Evolutionary conservation across 2,113 vertebrate genomes (phyloP), one percentile per base, ranked within the genome.

Genomic region (Sardina pilchardus): DNA sequence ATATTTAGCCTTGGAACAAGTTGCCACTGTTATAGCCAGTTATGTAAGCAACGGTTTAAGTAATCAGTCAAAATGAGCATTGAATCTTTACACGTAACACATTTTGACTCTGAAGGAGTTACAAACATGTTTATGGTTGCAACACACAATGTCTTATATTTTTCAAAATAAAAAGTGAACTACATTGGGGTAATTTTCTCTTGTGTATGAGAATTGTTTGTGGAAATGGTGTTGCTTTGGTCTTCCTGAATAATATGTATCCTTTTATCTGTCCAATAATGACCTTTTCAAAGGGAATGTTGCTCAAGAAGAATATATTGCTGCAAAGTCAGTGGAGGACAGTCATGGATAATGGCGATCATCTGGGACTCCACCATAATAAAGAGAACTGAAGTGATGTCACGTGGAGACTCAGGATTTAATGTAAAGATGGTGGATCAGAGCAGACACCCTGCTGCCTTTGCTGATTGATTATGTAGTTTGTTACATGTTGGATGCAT

Each of bases 1-100:
- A 93, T 93, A 53, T 67, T 67, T 67, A 67, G 63, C 63, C 63
- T 67, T 67, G n/a, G 26, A 67, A 67, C 10, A 14, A 30, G 10
- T 24, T 30, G 53, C 7, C 63, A 67, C 24, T 67, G 26, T 78
- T 78, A 12, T 34, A 34, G 67, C 3, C 71, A 36, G 26, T 36
- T 36, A 78, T 67, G 53, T 59, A 24, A 9, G n/a, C 63, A 78
- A 1, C 10, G 14, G 14, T 34, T 78, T 34, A 30, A 75, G 26
- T 78, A 36, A 14, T 36, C 34, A 14, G 12, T 78, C 71, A 78
- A 17, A 34, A 12, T 78, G 30, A 36, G 71, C 71, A 78, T 17
- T 78, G 14, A 14, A 36, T 78, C 71, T 36, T 78, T 36, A 78
- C 30, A 36, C 30, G 17, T 39, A 78, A 39, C 26, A 10, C 36